Base-by-base conservation (phyloP, 2,888 invertebrate genomes). In the Acrobeloides nanus region DNA sequence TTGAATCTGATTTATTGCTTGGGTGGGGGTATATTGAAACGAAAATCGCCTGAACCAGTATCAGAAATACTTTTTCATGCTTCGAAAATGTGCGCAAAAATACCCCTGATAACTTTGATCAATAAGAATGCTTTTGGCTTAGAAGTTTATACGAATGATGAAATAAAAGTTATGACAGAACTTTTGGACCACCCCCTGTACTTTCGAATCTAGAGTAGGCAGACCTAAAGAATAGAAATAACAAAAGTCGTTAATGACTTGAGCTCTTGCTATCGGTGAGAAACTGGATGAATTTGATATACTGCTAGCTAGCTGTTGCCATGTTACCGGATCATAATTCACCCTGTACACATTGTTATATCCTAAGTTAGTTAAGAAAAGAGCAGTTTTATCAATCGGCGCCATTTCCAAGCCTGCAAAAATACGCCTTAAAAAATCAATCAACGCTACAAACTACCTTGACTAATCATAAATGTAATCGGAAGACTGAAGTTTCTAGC, bases 221-320 rank as follows among this genome's bases (percentile, higher is more conserved):
- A n/a, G n/a, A 46, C 58, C 58, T 20, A 64, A 50, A 10, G 64
- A 56, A 34, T 60, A 49, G 43, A 70, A 70, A 43, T 63, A 69
- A 45, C 70, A 70, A 32, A 68, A 66, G 51, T 70, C 70, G 12
- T 64, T 63, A 24, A 70, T 52, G 18, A 70, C 41, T 47, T 70
- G 69, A 35, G 69, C 66, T 4, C 48, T 41, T 20, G 49, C 40
- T 10, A 46, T 37, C n/a, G 52, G 55, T 17, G 41, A 37, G 18
- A 59, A 46, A n/a, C n/a, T n/a, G n/a, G n/a, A n/a, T n/a, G n/a
- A n/a, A n/a, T n/a, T n/a, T n/a, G n/a, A n/a, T n/a, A n/a, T n/a
- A n/a, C n/a, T n/a, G n/a, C n/a, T n/a, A n/a, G n/a, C n/a, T 25
- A 42, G 38, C n/a, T 32, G 12, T 32, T 60, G 57, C 59, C 59